Conservation (phyloP, 2,797 vertebrate genomes). For the Moxostoma hubbsi region DNA sequence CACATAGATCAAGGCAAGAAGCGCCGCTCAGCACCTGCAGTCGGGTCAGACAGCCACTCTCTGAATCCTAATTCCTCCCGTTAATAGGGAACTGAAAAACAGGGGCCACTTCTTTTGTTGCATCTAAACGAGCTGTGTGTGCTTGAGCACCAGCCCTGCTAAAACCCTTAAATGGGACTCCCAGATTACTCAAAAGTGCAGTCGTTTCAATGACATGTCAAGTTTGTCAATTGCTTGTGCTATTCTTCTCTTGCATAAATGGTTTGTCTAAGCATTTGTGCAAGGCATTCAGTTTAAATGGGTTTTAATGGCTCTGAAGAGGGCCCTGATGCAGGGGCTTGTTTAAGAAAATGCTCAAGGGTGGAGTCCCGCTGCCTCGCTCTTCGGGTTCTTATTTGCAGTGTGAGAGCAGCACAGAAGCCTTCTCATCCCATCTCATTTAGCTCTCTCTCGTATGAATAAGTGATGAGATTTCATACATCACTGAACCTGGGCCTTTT, state of each 20-base stretch:
- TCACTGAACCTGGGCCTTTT: conserved; percentile 64
- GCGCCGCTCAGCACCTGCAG: conserved; percentile 36
- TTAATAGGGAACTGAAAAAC: conserved; percentile 44
- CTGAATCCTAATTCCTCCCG: conserved; percentile 38
- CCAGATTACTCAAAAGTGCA: conserved; percentile 49
- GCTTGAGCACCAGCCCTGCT: not conserved
- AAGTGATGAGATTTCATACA: conserved; percentile 73
- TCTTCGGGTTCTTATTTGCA: conserved; percentile 12
- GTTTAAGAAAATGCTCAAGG: conserved; percentile 60
- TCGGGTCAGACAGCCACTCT: conserved; percentile 10
- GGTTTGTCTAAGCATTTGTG: conserved; percentile 48
- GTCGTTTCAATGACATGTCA: conserved; percentile 53
- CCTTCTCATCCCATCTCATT: conserved; percentile 28
- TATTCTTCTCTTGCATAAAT: conserved; percentile 44
- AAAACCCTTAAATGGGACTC: conserved; percentile 32
- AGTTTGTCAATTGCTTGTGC: conserved; percentile 39
- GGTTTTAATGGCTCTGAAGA: conserved; percentile 60
- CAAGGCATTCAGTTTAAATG: conserved; percentile 57
- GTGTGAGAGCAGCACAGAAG: conserved; percentile 41
- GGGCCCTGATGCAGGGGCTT: conserved; percentile 54
- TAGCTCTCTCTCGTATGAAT: conserved; percentile 64
- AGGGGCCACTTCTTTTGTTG: conserved; percentile 29
- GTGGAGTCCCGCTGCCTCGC: conserved; percentile 43
- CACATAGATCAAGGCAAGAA: conserved; percentile 28
- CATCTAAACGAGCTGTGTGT: conserved; percentile 27